phyloP scores from a whole-genome alignment of 2,797 vertebrate species.

The Gadopsis bispinosus region DNA sequence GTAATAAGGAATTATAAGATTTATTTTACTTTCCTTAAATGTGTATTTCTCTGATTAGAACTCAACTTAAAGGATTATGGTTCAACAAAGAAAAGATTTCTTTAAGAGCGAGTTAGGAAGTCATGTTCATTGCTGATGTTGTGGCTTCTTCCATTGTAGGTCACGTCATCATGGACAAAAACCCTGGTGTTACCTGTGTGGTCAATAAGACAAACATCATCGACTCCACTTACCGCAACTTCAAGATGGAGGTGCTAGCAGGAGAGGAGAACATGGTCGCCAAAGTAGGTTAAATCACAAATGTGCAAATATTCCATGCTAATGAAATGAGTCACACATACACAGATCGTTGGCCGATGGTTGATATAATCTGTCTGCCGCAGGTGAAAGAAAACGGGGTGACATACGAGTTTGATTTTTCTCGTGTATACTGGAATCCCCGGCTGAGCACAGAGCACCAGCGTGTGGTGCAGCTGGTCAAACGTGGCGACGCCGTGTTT shows the following conservation, averaged over 20 bases:
- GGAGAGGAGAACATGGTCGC: constrained; percentile 94
- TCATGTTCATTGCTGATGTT: neutral
- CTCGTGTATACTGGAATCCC: constrained; percentile 97
- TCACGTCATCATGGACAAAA: constrained; percentile 97
- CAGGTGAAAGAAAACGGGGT: constrained; percentile 95
- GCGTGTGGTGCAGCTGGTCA: constrained; percentile 87
- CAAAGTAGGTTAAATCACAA: constrained; percentile 82
- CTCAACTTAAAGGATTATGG: neutral
- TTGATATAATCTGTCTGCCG: constrained; percentile 25
- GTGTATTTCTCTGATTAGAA: neutral
- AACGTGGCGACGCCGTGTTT: constrained; percentile 87
- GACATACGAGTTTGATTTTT: constrained; percentile 94
- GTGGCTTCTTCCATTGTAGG: constrained; percentile 76
- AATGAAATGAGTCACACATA: neutral
- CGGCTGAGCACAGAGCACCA: constrained; percentile 93
- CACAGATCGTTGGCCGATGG: neutral
- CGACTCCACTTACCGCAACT: constrained; percentile 93
- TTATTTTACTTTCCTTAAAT: neutral
- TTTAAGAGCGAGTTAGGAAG: no score
- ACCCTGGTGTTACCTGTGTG: constrained; percentile 92
- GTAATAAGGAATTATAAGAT: neutral
- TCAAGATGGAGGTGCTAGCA: constrained; percentile 95
- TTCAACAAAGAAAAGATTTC: neutral
- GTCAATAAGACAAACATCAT: constrained; percentile 95
- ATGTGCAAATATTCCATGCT: neutral